Evolutionary conservation across 2,888 invertebrate species (phyloP), one percentile per base, ranked within the genome.

Genomic region (Tipula unca): DNA sequence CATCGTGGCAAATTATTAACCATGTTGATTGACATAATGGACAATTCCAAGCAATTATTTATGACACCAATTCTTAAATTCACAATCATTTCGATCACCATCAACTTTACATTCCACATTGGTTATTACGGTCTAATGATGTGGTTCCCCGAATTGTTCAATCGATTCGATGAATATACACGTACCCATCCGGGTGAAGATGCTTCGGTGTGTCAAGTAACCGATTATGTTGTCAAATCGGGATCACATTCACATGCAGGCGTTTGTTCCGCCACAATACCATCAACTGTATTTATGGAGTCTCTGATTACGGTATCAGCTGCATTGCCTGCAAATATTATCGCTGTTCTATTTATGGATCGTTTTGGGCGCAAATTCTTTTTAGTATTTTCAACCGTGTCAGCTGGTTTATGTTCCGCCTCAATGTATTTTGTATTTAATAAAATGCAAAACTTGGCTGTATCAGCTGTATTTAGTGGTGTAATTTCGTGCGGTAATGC

Each of bases 81-180:
- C 90, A 96, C 96, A 82, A 88, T 94, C 88, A 95, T 97, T 90
- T 96, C 97, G 86, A 95, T 97, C 88, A 94, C 95, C 86, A 97
- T 98, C 89, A 97, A 97, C 90, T 97, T 97, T 90, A 96, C 97
- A 88, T 96, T 98, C 91, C 97, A 97, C 91, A 97, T 97, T 91
- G 98, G 96, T 94, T 98, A 97, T 91, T 98, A 98, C 90, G 98
- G 98, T 82, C 92, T 98, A 86, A 97, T 97, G 96, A 97, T 98
- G 96, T 98, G 98, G 98, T 97, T 98, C 91, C 98, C 98, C 0
- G 97, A 98, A 91, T 93, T 98, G 89, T 98, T 98, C 91, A 96
- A 96, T 90, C 95, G 97, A 85, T 96, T 96, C 90, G 96, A 96
- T 91, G 95, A 96, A 89, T 97, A 93, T 91, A 93, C 94, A 85